These are phyloP conservation scores for Xiphydria camelus DNA, from an alignment of 2,888 invertebrate species.

Conservation along the genomic window DNA sequence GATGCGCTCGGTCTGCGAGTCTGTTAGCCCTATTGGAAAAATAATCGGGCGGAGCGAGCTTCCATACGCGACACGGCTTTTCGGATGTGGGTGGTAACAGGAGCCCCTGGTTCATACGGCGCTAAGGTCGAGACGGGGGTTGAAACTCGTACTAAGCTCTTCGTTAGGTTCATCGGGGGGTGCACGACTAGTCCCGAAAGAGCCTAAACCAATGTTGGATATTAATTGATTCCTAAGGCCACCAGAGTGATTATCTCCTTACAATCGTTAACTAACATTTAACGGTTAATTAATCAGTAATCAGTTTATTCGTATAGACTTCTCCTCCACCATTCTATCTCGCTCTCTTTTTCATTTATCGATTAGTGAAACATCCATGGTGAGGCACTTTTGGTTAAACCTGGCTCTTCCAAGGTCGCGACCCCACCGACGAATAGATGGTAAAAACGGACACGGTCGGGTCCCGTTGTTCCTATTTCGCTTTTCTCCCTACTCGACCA, in stretches of 20 bases:
- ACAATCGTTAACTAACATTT: constrained; percentile 46
- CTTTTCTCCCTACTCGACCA: constrained; percentile 7
- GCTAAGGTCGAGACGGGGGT: too few relatives aligned
- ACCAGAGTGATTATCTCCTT: constrained; percentile 54
- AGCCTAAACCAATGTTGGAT: constrained; percentile 49
- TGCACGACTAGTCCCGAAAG: too few relatives aligned
- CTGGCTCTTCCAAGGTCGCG: constrained; percentile 39
- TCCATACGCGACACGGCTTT: too few relatives aligned
- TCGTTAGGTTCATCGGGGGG: too few relatives aligned
- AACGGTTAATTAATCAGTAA: constrained; percentile 35
- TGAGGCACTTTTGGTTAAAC: constrained; percentile 54
- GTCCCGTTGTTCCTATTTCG: too few relatives aligned
- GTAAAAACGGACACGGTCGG: too few relatives aligned
- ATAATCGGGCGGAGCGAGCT: too few relatives aligned
- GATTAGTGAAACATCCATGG: constrained; percentile 37
- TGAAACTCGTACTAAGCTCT: too few relatives aligned
- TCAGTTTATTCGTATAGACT: constrained; percentile 13
- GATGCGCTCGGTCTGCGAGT: constrained; percentile 18
- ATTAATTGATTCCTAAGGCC: constrained; percentile 56
- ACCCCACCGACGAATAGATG: too few relatives aligned
- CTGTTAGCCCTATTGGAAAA: constrained; percentile 30
- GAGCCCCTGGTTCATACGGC: too few relatives aligned
- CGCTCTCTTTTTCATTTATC: constrained; percentile 17
- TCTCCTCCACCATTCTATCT: constrained; percentile 14
- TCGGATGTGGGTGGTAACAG: too few relatives aligned